Base-by-base conservation (phyloP, 2,113 vertebrate genomes). In the Pipa parva region DNA sequence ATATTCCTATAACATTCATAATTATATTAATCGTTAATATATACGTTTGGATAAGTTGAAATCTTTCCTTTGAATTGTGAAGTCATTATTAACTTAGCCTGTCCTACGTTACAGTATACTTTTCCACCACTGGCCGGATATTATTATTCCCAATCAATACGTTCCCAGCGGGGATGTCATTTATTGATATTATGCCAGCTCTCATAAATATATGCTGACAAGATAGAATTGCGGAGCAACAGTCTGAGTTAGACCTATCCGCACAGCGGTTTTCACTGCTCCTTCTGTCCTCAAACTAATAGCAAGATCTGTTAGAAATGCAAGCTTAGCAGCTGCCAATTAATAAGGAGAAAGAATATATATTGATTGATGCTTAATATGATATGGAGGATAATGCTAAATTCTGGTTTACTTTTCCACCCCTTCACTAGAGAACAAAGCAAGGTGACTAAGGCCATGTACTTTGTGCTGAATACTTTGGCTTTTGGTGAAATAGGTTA, bases 161-260 rank as follows among this genome's bases (percentile, higher is more conserved):
- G 68, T 76, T 80, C 81, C 80, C 80, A 77, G 52, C 55, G 60
- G 73, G 57, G 73, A 74, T 78, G 77, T 79, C 74, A 78, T 74
- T 76, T 72, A 69, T 75, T 72, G 75, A 56, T 75, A 75, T 76
- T 77, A 72, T 54, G 75, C 80, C 78, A 2, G 29, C 63, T 74
- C 74, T 78, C 78, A 73, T 77, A 75, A 54, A 71, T 75, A 22
- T 66, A 28, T 77, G 76, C 75, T 78, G 76, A 73, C 73, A 76
- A 80, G 79, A 73, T 0, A 49, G 75, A 74, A 52, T 75, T 80
- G 76, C 71, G 67, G 69, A 4, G 6, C 72, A 73, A 70, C 57
- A 55, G 7, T 75, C 52, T 63, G 71, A 70, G 73, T 72, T 65
- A 48, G 52, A 69, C 74, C 69, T 29, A 31, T 70, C 31, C 1